A percentile compares a stretch with the other conserved stretches of the same genome.
phyloP scores from a whole-genome alignment of 2,797 vertebrate species.

The Poecilia gillii region DNA sequence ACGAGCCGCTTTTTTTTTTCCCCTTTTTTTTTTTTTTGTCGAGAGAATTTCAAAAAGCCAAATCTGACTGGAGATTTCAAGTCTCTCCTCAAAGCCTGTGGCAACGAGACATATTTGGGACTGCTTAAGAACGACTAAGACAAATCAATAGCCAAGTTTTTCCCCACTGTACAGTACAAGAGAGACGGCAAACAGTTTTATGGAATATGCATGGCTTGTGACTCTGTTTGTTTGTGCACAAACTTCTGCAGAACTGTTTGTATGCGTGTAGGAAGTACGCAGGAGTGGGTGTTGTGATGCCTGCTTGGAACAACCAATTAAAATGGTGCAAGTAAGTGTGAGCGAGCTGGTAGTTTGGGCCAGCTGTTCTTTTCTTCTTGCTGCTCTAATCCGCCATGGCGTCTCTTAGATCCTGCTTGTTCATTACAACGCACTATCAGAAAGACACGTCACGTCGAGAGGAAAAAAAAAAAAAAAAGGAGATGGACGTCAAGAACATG shows the following conservation, averaged over 20 bases:
- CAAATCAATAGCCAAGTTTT: constrained; percentile 53
- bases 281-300: constrained; percentile 26
- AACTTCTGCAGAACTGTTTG: constrained; percentile 10
- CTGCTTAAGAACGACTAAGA: constrained; percentile 45
- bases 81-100: neutral
- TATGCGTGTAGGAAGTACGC: constrained; percentile 11
- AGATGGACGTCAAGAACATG: constrained; percentile 45
- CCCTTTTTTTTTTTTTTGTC: neutral
- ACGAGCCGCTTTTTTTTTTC: neutral
- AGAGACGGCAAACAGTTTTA: constrained; percentile 39
- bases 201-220: constrained; percentile 42
- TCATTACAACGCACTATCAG: constrained; percentile 35
- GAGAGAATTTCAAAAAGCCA: constrained; percentile 26
- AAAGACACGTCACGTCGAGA: constrained; percentile 2
- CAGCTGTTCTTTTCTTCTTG: constrained; percentile 67
- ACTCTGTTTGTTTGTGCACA: constrained; percentile 7
- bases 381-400: constrained; percentile 48
- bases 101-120: constrained; percentile 46
- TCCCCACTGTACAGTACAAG: constrained; percentile 34
- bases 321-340: constrained; percentile 59
- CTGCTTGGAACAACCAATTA: constrained; percentile 56
- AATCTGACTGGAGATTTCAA: constrained; percentile 14
- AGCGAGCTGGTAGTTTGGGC: constrained; percentile 53
- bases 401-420: constrained; percentile 52
- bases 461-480: constrained; percentile 32